Evolutionary conservation across 1,140 invertebrate genomes (phyloP).

Genomic region (Dreissena polymorpha): DNA sequence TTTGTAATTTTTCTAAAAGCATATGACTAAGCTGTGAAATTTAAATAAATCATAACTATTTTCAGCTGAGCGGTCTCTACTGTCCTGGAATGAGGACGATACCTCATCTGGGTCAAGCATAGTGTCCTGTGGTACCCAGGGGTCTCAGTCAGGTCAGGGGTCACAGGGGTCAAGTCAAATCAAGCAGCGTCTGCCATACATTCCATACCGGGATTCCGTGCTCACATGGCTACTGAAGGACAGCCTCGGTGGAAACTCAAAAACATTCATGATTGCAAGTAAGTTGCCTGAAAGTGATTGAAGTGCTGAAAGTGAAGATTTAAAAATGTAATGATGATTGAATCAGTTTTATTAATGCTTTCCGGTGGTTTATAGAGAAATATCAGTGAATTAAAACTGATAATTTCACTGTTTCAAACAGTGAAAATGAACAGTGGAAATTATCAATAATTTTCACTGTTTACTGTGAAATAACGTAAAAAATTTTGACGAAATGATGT

Average conservation of each 20-base stretch:
- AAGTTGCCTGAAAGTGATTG: conserved; percentile 77
- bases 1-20: not conserved
- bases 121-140: conserved; percentile 55
- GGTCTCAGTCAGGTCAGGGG: conserved; percentile 22
- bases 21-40: not conserved
- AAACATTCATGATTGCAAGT: conserved; percentile 95
- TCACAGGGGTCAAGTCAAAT: conserved; percentile 49
- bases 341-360: conserved; percentile 26
- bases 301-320: not conserved
- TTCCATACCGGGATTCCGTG: conserved; percentile 96
- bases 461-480: no score
- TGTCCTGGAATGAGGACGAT: conserved; percentile 67
- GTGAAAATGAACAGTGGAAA: no score
- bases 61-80: conserved; percentile 71
- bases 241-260: conserved; percentile 94
- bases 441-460: no score
- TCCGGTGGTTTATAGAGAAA: no score
- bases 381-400: no score
- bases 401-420: no score
- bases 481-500: no score
- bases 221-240: conserved; percentile 95
- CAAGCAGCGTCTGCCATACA: conserved; percentile 81
- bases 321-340: no score
- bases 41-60: not conserved
- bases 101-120: conserved; percentile 66